Base-by-base conservation (phyloP, 2,113 vertebrate genomes). In the Myrmecobius fasciatus region DNA sequence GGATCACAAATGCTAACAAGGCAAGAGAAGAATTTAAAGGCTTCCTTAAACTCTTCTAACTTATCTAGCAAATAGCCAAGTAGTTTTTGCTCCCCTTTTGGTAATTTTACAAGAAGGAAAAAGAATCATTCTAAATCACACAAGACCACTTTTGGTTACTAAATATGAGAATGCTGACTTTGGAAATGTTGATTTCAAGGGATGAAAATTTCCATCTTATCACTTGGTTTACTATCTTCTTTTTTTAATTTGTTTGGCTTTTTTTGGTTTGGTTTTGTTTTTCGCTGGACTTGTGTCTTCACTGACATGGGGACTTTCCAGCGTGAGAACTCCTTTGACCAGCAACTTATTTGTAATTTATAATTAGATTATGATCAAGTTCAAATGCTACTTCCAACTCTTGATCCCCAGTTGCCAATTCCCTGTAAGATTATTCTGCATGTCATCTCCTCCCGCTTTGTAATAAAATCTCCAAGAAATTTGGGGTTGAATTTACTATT, bases 1-100 rank as follows among this genome's bases (percentile, higher is more conserved):
- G 56, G 89, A 93, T 75, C 94, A 89, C 91, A 92, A 47, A 31
- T 28, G 60, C 48, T 91, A 43, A 43, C 89, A 25, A 25, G 2
- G 60, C 92, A 94, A 93, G 93, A 22, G 49, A 75, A 43, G 54
- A 91, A 31, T 8, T 52, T 93, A 60, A 90, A 93, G n/a, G 1
- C 17, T 93, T 93, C 75, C 25, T 56, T 88, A 91, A 60, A 89
- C 51, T 49, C 6, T 0, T 36, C 51, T 52, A 89, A 49, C n/a
- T 52, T 1, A 75, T 48, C 89, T 46, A 89, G 89, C 36, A 83
- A 83, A 83, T 43, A 91, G 54, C 75, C 14, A 25, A 96, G 48
- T 92, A 92, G 88, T 93, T 28, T 48, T 75, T 89, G 95, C 89
- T 43, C 83, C 43, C 26, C 91, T 90, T 56, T 10, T 88, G 10